Evolutionary conservation across 1,140 invertebrate genomes (phyloP).

Genomic region (Panagrolaimus sp.): DNA sequence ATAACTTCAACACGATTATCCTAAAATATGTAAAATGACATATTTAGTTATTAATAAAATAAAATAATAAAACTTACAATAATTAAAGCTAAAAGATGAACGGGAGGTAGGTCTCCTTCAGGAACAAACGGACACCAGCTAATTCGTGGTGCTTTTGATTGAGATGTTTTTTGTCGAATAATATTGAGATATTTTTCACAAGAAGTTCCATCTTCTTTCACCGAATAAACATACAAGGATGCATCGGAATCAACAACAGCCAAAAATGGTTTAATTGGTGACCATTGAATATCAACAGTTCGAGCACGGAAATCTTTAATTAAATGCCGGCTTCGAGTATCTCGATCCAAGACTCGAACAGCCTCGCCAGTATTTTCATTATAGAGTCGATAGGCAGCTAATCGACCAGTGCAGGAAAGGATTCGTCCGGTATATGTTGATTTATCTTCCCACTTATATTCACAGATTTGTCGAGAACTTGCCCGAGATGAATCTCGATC

Average conservation of each 20-base stretch:
- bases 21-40: not conserved
- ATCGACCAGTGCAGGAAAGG: not conserved
- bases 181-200: conserved; percentile 4
- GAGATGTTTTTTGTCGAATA: not conserved
- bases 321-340: not conserved
- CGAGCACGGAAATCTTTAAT: conserved; percentile 4
- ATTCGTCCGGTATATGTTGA: not conserved
- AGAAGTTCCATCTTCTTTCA: not conserved
- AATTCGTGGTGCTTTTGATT: conserved; percentile 8
- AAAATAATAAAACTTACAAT: conserved; percentile 2
- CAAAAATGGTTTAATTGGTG: not conserved
- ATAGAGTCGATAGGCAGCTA: conserved; percentile 1
- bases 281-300: conserved; percentile 1
- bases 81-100: not conserved
- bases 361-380: not conserved
- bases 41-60: not conserved
- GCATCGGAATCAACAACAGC: not conserved
- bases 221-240: not conserved
- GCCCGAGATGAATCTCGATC: conserved; percentile 1
- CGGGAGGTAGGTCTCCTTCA: not conserved
- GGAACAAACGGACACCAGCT: conserved; percentile 6
- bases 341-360: not conserved
- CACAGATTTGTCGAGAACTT: not conserved
- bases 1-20: not conserved
- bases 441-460: conserved; percentile 10